These are phyloP conservation scores for Macaria liturata DNA, from an alignment of 2,888 invertebrate genomes.

Conservation along the genomic window DNA sequence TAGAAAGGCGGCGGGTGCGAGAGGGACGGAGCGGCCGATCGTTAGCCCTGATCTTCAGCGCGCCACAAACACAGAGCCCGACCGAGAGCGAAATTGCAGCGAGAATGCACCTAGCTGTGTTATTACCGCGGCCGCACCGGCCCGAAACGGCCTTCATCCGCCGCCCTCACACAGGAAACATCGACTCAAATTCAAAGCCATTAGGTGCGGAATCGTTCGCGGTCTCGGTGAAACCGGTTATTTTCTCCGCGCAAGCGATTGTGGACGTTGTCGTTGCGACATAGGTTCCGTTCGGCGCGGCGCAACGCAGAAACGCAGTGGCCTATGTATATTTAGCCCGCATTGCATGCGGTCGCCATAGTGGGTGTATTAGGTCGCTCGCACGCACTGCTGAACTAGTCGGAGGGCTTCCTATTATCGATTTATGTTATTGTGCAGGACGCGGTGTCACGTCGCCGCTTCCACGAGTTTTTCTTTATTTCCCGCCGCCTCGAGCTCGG, in stretches of 20 bases:
- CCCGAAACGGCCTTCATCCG: conserved; percentile 69
- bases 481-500: conserved; percentile 52
- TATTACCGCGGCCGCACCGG: conserved; percentile 67
- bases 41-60: conserved; percentile 84
- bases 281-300: conserved; percentile 69
- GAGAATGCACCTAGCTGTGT: conserved; percentile 83
- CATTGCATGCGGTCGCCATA: conserved; percentile 72
- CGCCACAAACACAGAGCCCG: conserved; percentile 83
- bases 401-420: conserved; percentile 82
- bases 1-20: conserved; percentile 53
- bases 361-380: conserved; percentile 82
- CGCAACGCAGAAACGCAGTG: conserved; percentile 60
- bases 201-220: conserved; percentile 53
- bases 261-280: conserved; percentile 73
- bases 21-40: conserved; percentile 72
- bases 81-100: conserved; percentile 84
- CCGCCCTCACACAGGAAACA: conserved; percentile 39
- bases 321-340: conserved; percentile 80
- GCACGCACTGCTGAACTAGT: conserved; percentile 83
- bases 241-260: conserved; percentile 71
- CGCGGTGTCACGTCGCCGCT: conserved; percentile 57
- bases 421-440: conserved; percentile 75
- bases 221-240: conserved; percentile 63
- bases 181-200: conserved; percentile 43
- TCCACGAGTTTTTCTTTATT: conserved; percentile 61